phyloP scores from a whole-genome alignment of 2,888 invertebrate genomes.

The Matsumyia berberina region DNA sequence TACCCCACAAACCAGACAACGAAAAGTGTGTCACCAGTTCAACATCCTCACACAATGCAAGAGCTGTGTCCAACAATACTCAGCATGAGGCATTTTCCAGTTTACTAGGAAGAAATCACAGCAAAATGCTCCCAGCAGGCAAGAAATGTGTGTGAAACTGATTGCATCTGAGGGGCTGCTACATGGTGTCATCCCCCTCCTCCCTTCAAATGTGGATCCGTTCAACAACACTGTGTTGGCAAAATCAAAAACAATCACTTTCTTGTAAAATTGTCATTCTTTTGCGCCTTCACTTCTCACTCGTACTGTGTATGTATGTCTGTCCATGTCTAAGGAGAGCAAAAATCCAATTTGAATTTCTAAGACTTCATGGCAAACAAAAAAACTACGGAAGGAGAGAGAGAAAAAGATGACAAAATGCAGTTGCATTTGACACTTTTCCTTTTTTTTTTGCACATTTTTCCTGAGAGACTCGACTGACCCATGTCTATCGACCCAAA shows the following conservation, averaged over 20 bases:
- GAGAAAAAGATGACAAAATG: slow-evolving; percentile 3
- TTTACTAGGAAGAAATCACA: slow-evolving; percentile 2
- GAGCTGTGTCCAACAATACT: slow-evolving; percentile 3
- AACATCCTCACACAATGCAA: slow-evolving; percentile 44
- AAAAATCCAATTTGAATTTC: slow-evolving; percentile 58
- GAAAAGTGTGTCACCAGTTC: slow-evolving; percentile 65
- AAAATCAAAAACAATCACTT: background rate
- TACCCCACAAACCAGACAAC: slow-evolving; percentile 28
- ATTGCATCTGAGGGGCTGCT: slow-evolving; percentile 16
- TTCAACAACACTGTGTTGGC: slow-evolving; percentile 1
- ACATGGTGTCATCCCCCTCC: background rate
- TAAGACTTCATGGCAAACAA: slow-evolving; percentile 56
- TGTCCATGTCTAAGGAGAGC: background rate
- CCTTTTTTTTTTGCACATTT: slow-evolving; percentile 38
- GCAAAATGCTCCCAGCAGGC: background rate
- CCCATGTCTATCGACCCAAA: slow-evolving; percentile 39
- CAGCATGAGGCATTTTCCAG: background rate
- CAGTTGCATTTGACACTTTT: slow-evolving; percentile 52
- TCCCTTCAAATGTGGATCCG: background rate
- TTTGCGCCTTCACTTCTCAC: background rate
- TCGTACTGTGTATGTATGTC: slow-evolving; percentile 1
- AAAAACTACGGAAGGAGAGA: no score
- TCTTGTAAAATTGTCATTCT: background rate
- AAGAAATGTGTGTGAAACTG: slow-evolving; percentile 13
- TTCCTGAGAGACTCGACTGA: slow-evolving; percentile 19